These are phyloP conservation scores for Phymanthus crucifer DNA, from an alignment of 92 coral and sea anemone species.

Conservation along the genomic window DNA sequence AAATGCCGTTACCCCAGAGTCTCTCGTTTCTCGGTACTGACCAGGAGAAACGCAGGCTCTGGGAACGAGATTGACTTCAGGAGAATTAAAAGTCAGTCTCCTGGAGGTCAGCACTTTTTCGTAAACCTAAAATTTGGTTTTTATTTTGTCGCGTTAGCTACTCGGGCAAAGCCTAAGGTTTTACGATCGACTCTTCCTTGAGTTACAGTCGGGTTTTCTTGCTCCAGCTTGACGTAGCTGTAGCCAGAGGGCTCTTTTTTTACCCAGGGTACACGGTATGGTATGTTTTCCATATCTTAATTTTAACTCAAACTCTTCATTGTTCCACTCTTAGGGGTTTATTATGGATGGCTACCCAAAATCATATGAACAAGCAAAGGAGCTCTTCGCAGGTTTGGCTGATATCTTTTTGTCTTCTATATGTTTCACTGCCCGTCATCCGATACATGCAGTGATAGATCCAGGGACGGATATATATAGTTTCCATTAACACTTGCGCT, in stretches of 20 bases:
- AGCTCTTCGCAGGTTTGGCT: constrained; percentile 89
- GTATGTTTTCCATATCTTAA: not conserved
- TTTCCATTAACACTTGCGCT: not conserved
- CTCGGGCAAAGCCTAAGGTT: too few species aligned
- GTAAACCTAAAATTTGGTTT: not conserved
- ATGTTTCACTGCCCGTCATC: not conserved
- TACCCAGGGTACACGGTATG: not conserved
- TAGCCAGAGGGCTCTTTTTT: not conserved
- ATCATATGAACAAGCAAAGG: constrained; percentile 93
- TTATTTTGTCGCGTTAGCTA: too few species aligned
- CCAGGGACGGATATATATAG: too few species aligned
- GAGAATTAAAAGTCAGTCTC: too few species aligned
- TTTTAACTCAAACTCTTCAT: not conserved
- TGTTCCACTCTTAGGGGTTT: constrained; percentile 72
- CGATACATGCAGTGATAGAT: too few species aligned
- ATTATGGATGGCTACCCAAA: constrained; percentile 96
- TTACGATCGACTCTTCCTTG: too few species aligned
- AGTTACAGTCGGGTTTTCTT: too few species aligned
- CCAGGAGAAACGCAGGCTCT: too few species aligned
- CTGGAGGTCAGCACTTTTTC: not conserved
- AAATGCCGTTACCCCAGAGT: too few species aligned
- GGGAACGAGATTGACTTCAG: too few species aligned
- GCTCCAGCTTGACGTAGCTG: too few species aligned
- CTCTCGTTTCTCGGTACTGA: too few species aligned
- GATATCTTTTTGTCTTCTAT: not conserved